Evolutionary conservation across 2,888 invertebrate genomes (phyloP), one percentile per base, ranked within the genome.

Genomic region (Cyclophora punctaria): DNA sequence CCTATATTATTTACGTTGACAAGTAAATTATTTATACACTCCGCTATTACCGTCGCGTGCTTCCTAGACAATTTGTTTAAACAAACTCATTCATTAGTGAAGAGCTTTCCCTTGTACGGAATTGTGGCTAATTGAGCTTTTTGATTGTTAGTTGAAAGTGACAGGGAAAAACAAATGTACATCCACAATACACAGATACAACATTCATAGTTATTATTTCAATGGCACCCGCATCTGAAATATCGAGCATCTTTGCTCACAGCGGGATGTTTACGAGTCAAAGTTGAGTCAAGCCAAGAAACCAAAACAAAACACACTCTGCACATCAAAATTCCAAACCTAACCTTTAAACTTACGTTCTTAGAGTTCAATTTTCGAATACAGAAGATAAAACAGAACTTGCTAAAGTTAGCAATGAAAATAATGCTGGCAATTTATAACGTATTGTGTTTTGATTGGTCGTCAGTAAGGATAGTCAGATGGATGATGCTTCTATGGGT

Each of bases 371-470:
- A 20, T 20, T 20, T 20, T 2, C 20, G 2, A 20, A 20, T 1
- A 20, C 20, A 1, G 20, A 20, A 20, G 20, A 20, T 1, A 20
- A 20, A 20, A 20, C 20, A 20, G 20, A 20, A 20, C 1, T 20
- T 20, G 20, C 20, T 20, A 43, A 55, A 52, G n/a, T 52, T 58
- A 47, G 62, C 41, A 48, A 48, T 45, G 50, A 52, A 37, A 56
- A 59, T 56, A 60, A 57, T 59, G 58, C 56, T 57, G 63, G 73
- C 78, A 71, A 86, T 88, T 81, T 80, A 85, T 86, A 85, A 84
- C 77, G 83, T 84, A 87, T 88, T 88, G 87, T 88, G 78, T 80
- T 86, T 84, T 86, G 87, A 88, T 87, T 81, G 82, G 58, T 59
- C 70, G 67, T 63, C 75, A 72, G 82, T 83, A 78, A 74, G 73